A percentile compares a stretch with the other conserved stretches of the same genome.
phyloP scores from a whole-genome alignment of 2,113 vertebrate genomes.

The Bettongia penicillata region DNA sequence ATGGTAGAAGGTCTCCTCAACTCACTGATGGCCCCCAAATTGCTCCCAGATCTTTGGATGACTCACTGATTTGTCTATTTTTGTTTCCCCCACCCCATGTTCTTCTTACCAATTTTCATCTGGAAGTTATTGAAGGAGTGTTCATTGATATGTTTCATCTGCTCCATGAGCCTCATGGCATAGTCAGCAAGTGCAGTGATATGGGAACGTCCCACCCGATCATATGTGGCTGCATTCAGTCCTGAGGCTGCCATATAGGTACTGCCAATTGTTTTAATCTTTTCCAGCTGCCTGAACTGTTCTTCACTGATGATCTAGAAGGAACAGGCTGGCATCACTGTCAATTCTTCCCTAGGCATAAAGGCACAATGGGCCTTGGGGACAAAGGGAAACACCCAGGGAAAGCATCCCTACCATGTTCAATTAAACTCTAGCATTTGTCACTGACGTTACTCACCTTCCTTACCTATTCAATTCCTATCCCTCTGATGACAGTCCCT shows the following conservation, averaged over 20 bases:
- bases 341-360: neutral
- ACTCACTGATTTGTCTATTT: neutral
- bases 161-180: conserved; percentile 94
- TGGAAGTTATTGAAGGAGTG: conserved; percentile 98
- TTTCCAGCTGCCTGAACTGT: conserved; percentile 94
- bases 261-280: conserved; percentile 97
- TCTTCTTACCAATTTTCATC: conserved; percentile 93
- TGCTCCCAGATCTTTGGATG: neutral
- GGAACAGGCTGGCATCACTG: neutral
- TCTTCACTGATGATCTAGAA: conserved; percentile 94
- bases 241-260: conserved; percentile 98
- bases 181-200: conserved; percentile 93
- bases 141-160: conserved; percentile 97
- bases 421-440: neutral
- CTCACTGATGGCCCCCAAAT: neutral
- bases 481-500: neutral
- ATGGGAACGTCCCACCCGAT: conserved; percentile 91
- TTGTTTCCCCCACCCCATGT: neutral
- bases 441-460: neutral
- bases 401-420: neutral
- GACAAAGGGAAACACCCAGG: neutral
- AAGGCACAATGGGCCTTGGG: neutral
- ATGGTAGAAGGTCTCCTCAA: neutral
- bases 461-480: neutral
- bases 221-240: conserved; percentile 94